A percentile compares a stretch with the other conserved stretches of the same genome.
Evolutionary conservation across 2,797 vertebrate genomes (phyloP).

Genomic region (Eptatretus atami): DNA sequence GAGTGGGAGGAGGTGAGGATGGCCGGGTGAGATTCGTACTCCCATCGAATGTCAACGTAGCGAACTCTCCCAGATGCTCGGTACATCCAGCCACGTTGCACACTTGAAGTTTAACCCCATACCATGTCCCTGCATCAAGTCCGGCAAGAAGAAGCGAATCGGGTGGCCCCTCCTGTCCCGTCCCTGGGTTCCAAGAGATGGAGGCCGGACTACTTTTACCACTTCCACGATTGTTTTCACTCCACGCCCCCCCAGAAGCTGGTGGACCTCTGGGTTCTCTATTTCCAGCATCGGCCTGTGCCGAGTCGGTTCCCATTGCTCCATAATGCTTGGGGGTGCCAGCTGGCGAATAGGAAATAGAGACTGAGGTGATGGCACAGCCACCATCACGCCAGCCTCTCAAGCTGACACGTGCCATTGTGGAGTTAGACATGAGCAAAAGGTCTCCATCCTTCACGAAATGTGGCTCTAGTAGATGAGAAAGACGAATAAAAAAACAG

Average conservation of each 20-base stretch:
- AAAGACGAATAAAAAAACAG: conserved; percentile 3
- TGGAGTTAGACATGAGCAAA: conserved; percentile 75
- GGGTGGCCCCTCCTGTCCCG: conserved; percentile 65
- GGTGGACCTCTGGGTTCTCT: not conserved
- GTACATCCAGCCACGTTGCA: conserved; percentile 87
- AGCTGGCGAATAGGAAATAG: conserved; percentile 60
- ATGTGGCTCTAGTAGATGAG: conserved; percentile 37
- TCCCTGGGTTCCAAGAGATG: conserved; percentile 53
- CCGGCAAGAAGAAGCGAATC: conserved; percentile 67
- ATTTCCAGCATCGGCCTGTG: not conserved
- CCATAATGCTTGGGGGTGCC: conserved; percentile 14
- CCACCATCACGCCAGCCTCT: conserved; percentile 91
- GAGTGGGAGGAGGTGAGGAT: no score
- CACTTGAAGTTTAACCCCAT: conserved; percentile 78
- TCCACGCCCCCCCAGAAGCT: no score
- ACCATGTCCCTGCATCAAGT: conserved; percentile 80
- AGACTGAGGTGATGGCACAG: conserved; percentile 84
- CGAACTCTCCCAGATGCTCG: conserved; percentile 67
- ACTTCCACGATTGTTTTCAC: no score
- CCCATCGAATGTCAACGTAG: conserved; percentile 64
- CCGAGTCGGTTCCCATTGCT: not conserved
- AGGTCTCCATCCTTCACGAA: conserved; percentile 96
- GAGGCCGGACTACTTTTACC: conserved; percentile 12
- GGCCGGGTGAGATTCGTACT: conserved; percentile 28
- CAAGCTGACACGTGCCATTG: conserved; percentile 52